These are phyloP conservation scores for Clinocottus analis DNA, from an alignment of 2,113 vertebrate species.

Conservation along the genomic window DNA sequence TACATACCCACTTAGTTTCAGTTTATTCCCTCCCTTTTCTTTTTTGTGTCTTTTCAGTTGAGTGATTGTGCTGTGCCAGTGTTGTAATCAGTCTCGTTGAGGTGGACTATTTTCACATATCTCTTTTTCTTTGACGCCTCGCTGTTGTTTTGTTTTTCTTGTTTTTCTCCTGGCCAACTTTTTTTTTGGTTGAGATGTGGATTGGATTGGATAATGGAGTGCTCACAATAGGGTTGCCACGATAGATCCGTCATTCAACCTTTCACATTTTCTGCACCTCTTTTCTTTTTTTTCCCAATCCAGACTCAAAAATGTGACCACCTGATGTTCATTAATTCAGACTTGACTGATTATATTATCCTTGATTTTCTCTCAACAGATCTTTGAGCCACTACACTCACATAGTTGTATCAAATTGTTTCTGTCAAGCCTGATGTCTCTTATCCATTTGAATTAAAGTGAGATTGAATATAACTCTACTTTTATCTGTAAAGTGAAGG, in stretches of 20 bases:
- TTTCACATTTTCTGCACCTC: conserved; percentile 22
- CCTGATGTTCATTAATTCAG: conserved; percentile 21
- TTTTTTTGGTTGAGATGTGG: conserved; percentile 91
- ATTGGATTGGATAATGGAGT: conserved; percentile 95
- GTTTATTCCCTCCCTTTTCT: conserved; percentile 76
- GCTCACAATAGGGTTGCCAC: conserved; percentile 98
- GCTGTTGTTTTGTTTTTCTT: conserved; percentile 78
- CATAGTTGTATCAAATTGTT: conserved; percentile 12
- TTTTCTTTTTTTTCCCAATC: conserved; percentile 11
- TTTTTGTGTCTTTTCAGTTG: conserved; percentile 82
- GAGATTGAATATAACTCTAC: conserved; percentile 12
- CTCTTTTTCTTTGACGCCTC: conserved; percentile 83
- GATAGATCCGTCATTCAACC: conserved; percentile 82
- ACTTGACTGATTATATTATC: conserved; percentile 10
- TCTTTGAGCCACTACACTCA: conserved; percentile 17
- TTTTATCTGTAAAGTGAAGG: conserved; percentile 23
- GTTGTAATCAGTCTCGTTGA: conserved; percentile 51
- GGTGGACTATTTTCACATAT: conserved; percentile 35
- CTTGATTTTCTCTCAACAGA: conserved; percentile 30
- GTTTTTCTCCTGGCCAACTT: conserved; percentile 64
- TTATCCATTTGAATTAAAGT: background rate
- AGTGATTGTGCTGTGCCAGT: conserved; percentile 91
- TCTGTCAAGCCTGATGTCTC: conserved; percentile 4
- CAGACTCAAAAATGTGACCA: conserved; percentile 30
- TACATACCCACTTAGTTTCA: conserved; percentile 64